Evolutionary conservation across 2,113 vertebrate species (phyloP).

Genomic region (Elgaria multicarinata): DNA sequence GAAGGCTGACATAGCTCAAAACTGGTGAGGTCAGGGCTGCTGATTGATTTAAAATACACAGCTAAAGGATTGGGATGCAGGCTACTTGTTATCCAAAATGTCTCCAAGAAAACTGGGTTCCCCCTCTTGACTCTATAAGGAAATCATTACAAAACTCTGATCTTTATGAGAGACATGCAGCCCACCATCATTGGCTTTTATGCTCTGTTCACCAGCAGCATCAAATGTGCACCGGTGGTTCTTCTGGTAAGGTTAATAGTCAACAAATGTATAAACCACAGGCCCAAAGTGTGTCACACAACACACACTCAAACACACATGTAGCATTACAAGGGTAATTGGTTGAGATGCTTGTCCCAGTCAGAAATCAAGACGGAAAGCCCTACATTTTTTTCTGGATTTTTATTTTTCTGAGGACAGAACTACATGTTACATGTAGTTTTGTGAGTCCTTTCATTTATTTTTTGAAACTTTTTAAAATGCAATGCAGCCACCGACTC

Average conservation of each 20-base stretch:
- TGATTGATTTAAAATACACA: background rate
- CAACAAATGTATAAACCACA: conserved; percentile 15
- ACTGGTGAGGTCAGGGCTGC: background rate
- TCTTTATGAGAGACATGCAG: background rate
- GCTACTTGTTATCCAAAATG: background rate
- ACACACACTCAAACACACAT: background rate
- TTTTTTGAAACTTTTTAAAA: background rate
- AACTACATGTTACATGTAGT: background rate
- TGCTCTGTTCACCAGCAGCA: background rate
- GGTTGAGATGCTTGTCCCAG: background rate
- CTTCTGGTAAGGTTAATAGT: background rate
- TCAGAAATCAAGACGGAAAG: background rate
- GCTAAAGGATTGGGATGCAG: too few species aligned
- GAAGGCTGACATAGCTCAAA: background rate
- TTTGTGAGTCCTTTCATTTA: background rate
- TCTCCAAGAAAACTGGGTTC: background rate
- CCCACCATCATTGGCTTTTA: too few species aligned
- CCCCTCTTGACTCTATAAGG: background rate
- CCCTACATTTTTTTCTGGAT: background rate
- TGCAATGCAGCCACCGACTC: background rate
- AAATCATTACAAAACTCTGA: background rate
- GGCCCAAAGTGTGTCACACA: background rate
- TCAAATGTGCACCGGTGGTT: background rate
- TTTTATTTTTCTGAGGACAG: background rate
- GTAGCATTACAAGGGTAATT: too few species aligned